These are phyloP conservation scores for Drosophila kanapiae DNA, from an alignment of 1,140 invertebrate species.

Conservation along the genomic window DNA sequence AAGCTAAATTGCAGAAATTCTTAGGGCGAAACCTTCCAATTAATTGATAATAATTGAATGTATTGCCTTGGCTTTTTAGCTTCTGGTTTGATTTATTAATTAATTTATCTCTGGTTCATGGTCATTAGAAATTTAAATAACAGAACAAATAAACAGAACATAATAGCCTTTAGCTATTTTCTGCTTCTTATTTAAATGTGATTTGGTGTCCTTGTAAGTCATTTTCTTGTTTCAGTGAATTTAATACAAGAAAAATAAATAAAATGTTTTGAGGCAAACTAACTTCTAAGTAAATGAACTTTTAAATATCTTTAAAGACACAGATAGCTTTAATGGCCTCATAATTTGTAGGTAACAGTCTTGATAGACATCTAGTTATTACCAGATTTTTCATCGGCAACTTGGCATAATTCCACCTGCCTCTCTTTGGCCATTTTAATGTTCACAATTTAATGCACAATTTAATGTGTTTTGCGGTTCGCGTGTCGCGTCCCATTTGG, in stretches of 20 bases:
- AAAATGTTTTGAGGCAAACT: not conserved
- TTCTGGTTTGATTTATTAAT: not conserved
- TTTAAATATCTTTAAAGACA: not conserved
- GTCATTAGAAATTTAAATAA: not conserved
- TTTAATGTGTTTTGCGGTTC: conserved; percentile 7
- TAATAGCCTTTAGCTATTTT: no score
- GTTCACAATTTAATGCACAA: conserved; percentile 19
- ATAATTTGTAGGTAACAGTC: not conserved
- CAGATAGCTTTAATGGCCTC: conserved; percentile 1
- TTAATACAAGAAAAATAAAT: not conserved
- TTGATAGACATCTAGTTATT: not conserved
- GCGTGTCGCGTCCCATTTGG: conserved; percentile 26
- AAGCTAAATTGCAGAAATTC: not conserved
- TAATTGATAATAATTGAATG: not conserved
- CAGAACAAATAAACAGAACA: not conserved
- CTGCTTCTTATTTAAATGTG: not conserved
- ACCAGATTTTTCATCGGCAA: conserved; percentile 10
- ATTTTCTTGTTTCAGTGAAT: no score
- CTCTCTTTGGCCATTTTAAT: not conserved
- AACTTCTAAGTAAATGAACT: no score
- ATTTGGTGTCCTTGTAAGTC: not conserved
- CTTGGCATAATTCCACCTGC: conserved; percentile 18
- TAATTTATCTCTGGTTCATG: not conserved
- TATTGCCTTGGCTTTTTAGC: not conserved
- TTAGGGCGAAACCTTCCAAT: not conserved